Evolutionary conservation across 53 echinoderm and acorn worm genomes (phyloP), one percentile per base, ranked within the genome.

Genomic region (Holothuria scabra): DNA sequence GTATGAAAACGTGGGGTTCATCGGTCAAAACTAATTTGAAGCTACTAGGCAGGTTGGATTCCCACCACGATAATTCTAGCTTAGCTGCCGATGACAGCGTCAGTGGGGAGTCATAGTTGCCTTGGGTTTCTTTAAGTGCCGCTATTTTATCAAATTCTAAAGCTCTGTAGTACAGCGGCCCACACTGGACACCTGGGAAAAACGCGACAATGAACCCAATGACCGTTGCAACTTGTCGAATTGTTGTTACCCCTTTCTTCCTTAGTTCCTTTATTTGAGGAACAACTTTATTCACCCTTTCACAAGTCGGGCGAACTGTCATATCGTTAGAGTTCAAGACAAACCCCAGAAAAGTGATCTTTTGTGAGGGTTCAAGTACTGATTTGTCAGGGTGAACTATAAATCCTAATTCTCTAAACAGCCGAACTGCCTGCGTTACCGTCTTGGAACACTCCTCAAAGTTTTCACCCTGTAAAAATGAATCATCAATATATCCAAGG

Each of bases 401-500:
- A n/a, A n/a, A n/a, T n/a, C n/a, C n/a, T 12, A 82, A 64, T 19
- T 70, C 34, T 24, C 24, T 9, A 7, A 90, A 33, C 41, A 85
- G 29, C 13, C 34, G 1, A 18, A 25, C 30, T 46, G 74, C 74
- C 10, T 38, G 37, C 19, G 30, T 14, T 26, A 85, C 84, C 44
- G 82, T 56, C 1, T 58, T 34, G 10, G 20, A 22, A 56, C 78
- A 72, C 28, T 74, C 74, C 30, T 68, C 80, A 70, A 65, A 48
- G 75, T 76, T 83, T 25, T 66, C 63, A 44, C 61, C 89, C 31
- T 65, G 76, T 19, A 76, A 34, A 18, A 56, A 74, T 2, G 76
- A 68, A 66, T 90, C 90, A 57, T 90, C 90, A 22, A 85, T 80
- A 38, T 69, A 85, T 29, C 85, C 80, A 8, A 80, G 46, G 23